phyloP scores from a whole-genome alignment of 2,888 invertebrate genomes.

The Nowickia ferox region DNA sequence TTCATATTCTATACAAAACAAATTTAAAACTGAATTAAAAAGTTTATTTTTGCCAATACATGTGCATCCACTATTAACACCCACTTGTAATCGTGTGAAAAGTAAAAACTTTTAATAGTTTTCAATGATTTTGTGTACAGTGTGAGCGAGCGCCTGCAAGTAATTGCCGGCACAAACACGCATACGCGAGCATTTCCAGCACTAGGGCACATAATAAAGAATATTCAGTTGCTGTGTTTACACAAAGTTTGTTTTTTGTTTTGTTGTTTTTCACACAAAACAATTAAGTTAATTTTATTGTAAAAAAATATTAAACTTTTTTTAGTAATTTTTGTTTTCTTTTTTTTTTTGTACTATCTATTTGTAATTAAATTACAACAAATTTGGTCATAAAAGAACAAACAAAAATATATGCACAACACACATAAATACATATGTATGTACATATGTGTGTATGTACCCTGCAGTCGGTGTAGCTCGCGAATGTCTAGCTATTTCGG shows the following conservation, averaged over 20 bases:
- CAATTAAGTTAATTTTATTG: conserved; percentile 30
- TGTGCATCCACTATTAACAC: conserved; percentile 24
- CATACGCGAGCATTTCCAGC: not conserved
- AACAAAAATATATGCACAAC: not conserved
- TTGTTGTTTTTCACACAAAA: conserved; percentile 42
- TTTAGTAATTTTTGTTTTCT: conserved; percentile 5
- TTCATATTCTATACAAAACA: not conserved
- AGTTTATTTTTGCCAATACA: conserved; percentile 13
- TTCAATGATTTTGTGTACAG: not conserved
- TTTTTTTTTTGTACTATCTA: not conserved
- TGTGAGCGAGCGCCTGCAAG: not conserved
- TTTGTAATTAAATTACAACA: conserved; percentile 21
- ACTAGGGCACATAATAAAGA: not conserved
- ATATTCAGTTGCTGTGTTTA: conserved; percentile 25
- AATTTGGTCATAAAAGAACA: conserved; percentile 19
- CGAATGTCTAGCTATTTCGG: no score
- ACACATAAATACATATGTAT: not conserved
- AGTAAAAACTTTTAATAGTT: conserved; percentile 18
- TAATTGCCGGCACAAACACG: not conserved
- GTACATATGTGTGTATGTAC: no score
- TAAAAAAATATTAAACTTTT: conserved; percentile 4
- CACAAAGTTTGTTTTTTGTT: conserved; percentile 4
- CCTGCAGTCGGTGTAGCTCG: no score
- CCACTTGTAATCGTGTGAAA: conserved; percentile 26
- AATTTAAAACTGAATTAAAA: conserved; percentile 18